Evolutionary conservation across 2,888 invertebrate genomes (phyloP).

Genomic region (Macrosiphum euphorbiae): DNA sequence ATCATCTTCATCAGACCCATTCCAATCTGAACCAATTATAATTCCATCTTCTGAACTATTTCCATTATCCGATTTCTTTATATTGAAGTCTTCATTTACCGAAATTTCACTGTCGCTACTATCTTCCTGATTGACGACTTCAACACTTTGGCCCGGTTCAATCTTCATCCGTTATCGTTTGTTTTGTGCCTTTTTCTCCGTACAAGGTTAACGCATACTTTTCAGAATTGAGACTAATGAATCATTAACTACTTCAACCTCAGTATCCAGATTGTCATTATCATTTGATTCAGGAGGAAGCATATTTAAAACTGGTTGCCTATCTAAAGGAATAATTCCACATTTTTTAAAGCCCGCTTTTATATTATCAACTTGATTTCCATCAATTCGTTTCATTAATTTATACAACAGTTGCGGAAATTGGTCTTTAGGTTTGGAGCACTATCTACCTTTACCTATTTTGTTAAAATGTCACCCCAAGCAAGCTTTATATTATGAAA

Average conservation of each 20-base stretch:
- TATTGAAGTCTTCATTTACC: conserved; percentile 24
- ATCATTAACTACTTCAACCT: conserved; percentile 8
- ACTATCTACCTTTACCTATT: conserved; percentile 4
- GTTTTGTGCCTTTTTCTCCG: not conserved
- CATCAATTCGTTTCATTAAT: conserved; percentile 38
- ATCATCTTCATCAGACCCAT: conserved; percentile 17
- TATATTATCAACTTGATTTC: conserved; percentile 58
- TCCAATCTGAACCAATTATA: conserved; percentile 26
- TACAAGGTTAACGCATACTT: not conserved
- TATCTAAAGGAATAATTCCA: conserved; percentile 64
- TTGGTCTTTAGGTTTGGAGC: conserved; percentile 52
- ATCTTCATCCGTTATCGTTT: conserved; percentile 18
- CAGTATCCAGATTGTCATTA: not conserved
- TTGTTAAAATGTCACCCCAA: conserved; percentile 65
- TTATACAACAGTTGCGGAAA: conserved; percentile 54
- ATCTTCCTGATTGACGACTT: conserved; percentile 11
- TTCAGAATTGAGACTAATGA: conserved; percentile 24
- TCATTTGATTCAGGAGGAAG: conserved; percentile 24
- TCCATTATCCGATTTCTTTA: not conserved
- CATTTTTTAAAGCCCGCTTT: conserved; percentile 26
- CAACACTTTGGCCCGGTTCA: conserved; percentile 24
- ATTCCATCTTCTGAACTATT: conserved; percentile 24
- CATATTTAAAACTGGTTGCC: conserved; percentile 50
- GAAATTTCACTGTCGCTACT: conserved; percentile 9
- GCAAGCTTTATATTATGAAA: conserved; percentile 62